A percentile compares a stretch with the other conserved stretches of the same genome.
phyloP scores from a whole-genome alignment of 2,113 vertebrate genomes.

The Taxidea taxus region DNA sequence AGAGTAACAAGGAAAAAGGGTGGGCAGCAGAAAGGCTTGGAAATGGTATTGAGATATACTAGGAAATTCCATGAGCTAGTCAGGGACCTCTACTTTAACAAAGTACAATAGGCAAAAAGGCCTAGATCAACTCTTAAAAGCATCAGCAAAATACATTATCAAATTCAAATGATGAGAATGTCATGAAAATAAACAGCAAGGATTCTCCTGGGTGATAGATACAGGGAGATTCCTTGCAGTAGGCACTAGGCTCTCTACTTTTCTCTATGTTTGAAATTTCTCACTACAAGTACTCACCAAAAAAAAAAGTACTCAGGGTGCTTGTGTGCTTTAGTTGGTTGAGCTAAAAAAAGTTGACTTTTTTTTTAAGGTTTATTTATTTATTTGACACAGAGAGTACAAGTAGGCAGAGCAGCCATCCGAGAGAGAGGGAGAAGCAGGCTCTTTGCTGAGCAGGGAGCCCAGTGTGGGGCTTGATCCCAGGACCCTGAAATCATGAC shows the following conservation, averaged over 20 bases:
- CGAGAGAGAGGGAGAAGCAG: no score
- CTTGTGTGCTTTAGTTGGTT: background rate
- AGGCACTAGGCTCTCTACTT: background rate
- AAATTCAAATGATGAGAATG: background rate
- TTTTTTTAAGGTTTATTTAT: no score
- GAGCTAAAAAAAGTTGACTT: background rate
- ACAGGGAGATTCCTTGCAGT: background rate
- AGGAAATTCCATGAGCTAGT: background rate
- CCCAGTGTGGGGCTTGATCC: no score
- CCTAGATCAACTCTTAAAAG: background rate
- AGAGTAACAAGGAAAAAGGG: background rate
- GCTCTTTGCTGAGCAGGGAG: no score
- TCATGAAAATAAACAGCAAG: conserved; percentile 5
- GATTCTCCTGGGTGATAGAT: background rate
- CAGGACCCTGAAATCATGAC: no score
- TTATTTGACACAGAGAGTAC: no score
- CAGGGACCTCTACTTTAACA: background rate
- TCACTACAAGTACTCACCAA: background rate
- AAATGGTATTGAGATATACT: background rate
- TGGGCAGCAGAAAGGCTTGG: background rate
- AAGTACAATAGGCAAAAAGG: background rate
- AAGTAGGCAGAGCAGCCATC: no score
- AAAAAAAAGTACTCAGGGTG: background rate
- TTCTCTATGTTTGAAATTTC: background rate
- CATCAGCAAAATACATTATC: background rate